Evolutionary conservation across 2,888 invertebrate genomes (phyloP), one percentile per base, ranked within the genome.

Genomic region (Epiperipatus broadwayi): DNA sequence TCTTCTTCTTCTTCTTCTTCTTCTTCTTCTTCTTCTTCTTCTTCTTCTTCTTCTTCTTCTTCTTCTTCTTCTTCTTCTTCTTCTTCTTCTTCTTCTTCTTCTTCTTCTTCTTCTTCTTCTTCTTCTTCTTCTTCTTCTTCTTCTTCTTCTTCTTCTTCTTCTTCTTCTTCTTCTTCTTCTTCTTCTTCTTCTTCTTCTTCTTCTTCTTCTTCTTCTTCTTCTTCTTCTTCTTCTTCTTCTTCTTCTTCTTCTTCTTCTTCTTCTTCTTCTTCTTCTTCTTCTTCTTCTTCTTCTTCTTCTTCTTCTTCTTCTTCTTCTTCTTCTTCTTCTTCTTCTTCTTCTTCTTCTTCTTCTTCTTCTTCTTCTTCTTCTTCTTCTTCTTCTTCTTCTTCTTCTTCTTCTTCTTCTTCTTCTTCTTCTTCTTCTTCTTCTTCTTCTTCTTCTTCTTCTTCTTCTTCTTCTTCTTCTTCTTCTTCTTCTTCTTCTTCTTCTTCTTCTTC

Each of bases 21-120:
- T 36, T 37, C 4, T 38, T 19, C 21, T 38, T 38, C 14, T 38
- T 36, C 21, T 12, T 37, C 37, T 37, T 18, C 21, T 18, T 39
- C 8, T 38, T 3, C 21, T 16, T 37, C 37, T 37, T 16, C 7
- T 16, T 40, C 5, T 38, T 22, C 21, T 22, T 39, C 19, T 39
- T 12, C 18, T 36, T 37, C 4, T 38, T 19, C 21, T 38, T 38
- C 14, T 38, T 36, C 21, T 12, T 37, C 37, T 37, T 18, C 21
- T 18, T 39, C 8, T 38, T 3, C 21, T 16, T 37, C 37, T 37
- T 16, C 7, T 16, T 40, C 5, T 38, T 22, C 21, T 22, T 39
- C 19, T 39, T 12, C 18, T 36, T 37, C 4, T 38, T 19, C 21
- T 38, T 38, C 14, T 38, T 36, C 21, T 12, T 37, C 37, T 37